Conservation (phyloP, 2,888 invertebrate species). For the Polia nebulosa region DNA sequence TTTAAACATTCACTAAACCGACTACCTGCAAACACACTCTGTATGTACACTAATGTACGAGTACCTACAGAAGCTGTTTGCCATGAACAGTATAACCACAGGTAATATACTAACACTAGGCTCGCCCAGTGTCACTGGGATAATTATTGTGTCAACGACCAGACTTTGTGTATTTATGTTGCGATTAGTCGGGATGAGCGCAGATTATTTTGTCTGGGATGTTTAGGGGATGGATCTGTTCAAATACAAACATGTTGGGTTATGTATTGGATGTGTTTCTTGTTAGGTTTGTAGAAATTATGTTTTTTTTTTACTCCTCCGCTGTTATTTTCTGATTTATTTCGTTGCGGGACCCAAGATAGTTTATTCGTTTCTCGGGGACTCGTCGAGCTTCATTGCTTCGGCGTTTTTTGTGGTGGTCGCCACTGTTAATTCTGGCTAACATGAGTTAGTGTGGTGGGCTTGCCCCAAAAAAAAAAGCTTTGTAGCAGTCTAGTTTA, state of each 20-base stretch:
- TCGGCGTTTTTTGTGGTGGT: too few species aligned
- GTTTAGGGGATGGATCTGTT: not conserved
- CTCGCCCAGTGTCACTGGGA: constrained; percentile 26
- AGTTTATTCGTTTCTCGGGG: too few species aligned
- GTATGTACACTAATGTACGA: constrained; percentile 17
- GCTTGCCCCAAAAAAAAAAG: too few species aligned
- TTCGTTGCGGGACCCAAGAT: too few species aligned
- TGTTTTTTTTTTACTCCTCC: too few species aligned
- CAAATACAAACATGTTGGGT: constrained; percentile 16
- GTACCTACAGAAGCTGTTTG: constrained; percentile 35
- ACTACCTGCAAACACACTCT: not conserved
- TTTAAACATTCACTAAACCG: constrained; percentile 22
- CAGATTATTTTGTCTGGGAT: constrained; percentile 28
- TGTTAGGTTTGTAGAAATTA: not conserved
- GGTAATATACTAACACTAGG: constrained; percentile 42
- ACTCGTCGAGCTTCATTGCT: too few species aligned
- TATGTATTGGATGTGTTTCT: not conserved
- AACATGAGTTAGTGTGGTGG: too few species aligned
- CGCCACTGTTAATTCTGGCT: too few species aligned
- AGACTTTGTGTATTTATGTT: constrained; percentile 51
- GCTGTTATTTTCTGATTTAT: too few species aligned
- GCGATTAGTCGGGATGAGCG: constrained; percentile 36
- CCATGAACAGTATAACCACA: constrained; percentile 41
- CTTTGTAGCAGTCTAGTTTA: not conserved
- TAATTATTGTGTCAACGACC: constrained; percentile 56